Conservation (phyloP, 2,113 vertebrate genomes). For the Athene cunicularia region DNA sequence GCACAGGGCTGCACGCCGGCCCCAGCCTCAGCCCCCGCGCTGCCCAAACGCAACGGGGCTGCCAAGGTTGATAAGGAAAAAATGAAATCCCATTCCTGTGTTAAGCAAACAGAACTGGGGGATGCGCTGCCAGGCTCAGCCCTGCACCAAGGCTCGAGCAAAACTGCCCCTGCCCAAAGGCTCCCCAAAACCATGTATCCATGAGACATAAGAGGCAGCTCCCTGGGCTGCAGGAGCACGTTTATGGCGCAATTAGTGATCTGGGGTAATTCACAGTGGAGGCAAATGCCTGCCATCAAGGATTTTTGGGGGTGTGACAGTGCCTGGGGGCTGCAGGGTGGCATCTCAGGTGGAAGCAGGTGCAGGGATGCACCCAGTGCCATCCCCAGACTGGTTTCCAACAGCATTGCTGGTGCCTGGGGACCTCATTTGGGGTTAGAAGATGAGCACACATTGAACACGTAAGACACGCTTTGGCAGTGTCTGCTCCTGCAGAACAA, state of each 20-base stretch:
- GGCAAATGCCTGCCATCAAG: rapidly evolving
- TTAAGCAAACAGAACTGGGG: too few species aligned
- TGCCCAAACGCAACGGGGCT: rapidly evolving
- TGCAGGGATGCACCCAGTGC: not conserved
- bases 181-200: rapidly evolving
- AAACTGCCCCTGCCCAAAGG: not conserved
- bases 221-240: rapidly evolving
- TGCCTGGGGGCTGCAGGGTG: rapidly evolving
- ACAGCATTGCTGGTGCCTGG: not conserved
- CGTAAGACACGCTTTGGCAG: not conserved
- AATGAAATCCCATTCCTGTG: rapidly evolving
- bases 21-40: rapidly evolving
- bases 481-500: conserved; percentile 27
- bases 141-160: rapidly evolving
- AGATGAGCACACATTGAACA: not conserved
- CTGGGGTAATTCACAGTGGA: rapidly evolving
- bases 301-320: too few species aligned
- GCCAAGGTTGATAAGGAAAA: not conserved
- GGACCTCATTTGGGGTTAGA: not conserved
- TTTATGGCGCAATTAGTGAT: rapidly evolving
- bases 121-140: not conserved
- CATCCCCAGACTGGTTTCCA: not conserved
- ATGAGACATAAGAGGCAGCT: rapidly evolving
- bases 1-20: rapidly evolving
- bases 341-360: rapidly evolving